Base-by-base conservation (phyloP, 2,888 invertebrate species). In the Idaea straminata region DNA sequence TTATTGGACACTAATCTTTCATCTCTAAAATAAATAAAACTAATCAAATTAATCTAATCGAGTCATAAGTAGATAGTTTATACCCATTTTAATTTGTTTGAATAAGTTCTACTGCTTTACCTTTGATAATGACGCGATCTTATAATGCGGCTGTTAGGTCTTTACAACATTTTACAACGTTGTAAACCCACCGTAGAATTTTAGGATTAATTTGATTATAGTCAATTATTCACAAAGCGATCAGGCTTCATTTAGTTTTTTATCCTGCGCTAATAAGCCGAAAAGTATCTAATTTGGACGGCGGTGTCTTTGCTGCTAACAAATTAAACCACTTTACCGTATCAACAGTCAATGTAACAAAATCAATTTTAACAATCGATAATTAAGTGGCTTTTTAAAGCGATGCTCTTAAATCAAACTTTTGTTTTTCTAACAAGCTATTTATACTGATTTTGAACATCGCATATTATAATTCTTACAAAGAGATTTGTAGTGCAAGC, bases 161-260 rank as follows among this genome's bases (percentile, higher is more conserved):
- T 91, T 92, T 92, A 92, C 91, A 89, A 87, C 90, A 82, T 86
- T 92, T 92, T 92, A 92, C 84, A 89, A 80, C 90, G 91, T 81
- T 87, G 85, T 92, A 92, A 92, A 92, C 92, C 89, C 88, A 92
- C 92, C 90, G 91, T 92, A 89, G 89, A 88, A 91, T 90, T 90
- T 91, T 87, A 89, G 91, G 86, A 91, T 92, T 92, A 91, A 92
- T 92, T 92, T 92, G 91, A 92, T 92, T 92, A 91, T 91, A 83
- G 91, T 90, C 91, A 92, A 92, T 92, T 92, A 92, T 91, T 91
- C 90, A 91, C 88, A 87, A 91, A 88, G 86, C 86, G 87, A 86
- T 88, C 84, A 84, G 82, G 74, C 70, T 86, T 87, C 86, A 86
- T 86, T 89, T 83, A 73, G 84, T 85, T 91, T 92, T 89, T 91